Conservation (phyloP, 1,140 invertebrate species). For the Globodera ellingtonae region DNA sequence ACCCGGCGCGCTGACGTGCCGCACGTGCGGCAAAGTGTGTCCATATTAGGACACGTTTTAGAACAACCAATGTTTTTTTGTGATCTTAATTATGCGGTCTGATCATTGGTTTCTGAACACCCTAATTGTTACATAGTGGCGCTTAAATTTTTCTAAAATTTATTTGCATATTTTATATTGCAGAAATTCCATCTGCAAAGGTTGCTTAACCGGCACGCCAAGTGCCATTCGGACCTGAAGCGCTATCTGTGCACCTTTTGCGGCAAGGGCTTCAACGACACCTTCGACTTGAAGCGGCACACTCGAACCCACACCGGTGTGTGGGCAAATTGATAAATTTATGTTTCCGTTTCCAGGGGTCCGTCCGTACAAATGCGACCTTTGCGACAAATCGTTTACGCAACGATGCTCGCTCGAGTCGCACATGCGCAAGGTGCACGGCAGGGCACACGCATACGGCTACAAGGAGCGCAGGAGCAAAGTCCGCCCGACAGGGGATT, state of each 20-base stretch:
- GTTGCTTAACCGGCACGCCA: slow-evolving; percentile 95
- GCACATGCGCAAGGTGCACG: slow-evolving; percentile 97
- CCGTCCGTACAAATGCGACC: slow-evolving; percentile 93
- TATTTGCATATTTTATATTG: slow-evolving; percentile 25
- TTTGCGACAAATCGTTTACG: slow-evolving; percentile 98
- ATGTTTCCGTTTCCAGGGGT: slow-evolving; percentile 74
- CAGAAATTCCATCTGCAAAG: slow-evolving; percentile 83
- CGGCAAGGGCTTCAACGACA: slow-evolving; percentile 99
- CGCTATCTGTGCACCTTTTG: slow-evolving; percentile 98
- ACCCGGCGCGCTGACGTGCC: slow-evolving; percentile 49
- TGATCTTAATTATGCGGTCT: slow-evolving; percentile 62
- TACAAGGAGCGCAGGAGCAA: slow-evolving; percentile 96
- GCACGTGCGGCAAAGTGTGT: slow-evolving; percentile 65
- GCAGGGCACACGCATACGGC: slow-evolving; percentile 89
- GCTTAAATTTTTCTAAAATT: neutral
- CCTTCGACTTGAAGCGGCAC: slow-evolving; percentile 97
- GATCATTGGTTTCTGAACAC: slow-evolving; percentile 68
- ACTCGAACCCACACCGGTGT: slow-evolving; percentile 94
- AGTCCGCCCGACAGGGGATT: slow-evolving; percentile 44
- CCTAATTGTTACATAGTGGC: slow-evolving; percentile 71
- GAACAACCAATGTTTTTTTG: neutral
- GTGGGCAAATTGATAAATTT: neutral
- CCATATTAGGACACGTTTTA: slow-evolving; percentile 17
- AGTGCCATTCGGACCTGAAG: slow-evolving; percentile 97
- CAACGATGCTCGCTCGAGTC: slow-evolving; percentile 97